Base-by-base conservation (phyloP, 2,797 vertebrate species). In the Pangasius larnaudii region DNA sequence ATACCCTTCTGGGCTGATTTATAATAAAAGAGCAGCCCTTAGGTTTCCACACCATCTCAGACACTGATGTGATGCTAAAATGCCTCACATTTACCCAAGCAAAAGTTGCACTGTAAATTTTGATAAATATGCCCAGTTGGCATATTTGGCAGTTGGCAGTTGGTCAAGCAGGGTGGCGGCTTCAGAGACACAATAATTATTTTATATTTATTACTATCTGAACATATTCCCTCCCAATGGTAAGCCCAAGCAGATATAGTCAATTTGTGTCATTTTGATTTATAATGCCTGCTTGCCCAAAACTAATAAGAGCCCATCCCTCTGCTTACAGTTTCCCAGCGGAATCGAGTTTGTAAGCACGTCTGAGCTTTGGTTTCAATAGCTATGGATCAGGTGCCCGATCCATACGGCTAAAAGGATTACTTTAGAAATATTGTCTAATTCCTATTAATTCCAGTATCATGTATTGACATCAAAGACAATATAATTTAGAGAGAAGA, bases 251-350 rank as follows among this genome's bases (percentile, higher is more conserved):
- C 91, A 91, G 88, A 91, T 93, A 90, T 94, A 92, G 94, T 92
- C 92, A 90, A 93, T 94, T 93, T 82, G 90, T 84, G 81, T 88
- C 90, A 91, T 71, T 67, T 87, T 94, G 94, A 95, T 96, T 95
- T 94, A 96, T 92, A 92, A 92, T 85, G 88, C 85, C 89, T 89
- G 74, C 87, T 72, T 85, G 88, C 82, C 85, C 89, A 94, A 95
- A 95, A 94, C 92, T 84, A 94, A 96, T 88, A 92, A 80, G 87
- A 91, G 91, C 93, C 92, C 91, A 91, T 90, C 91, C 93, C 91
- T 93, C 84, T 87, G 87, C 90, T 93, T 90, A 86, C 77, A 91
- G 93, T 94, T 93, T 93, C 94, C 94, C 88, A 93, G 91, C 77
- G 75, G 90, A 67, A 85, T 85, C 79, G 86, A 82, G 88, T 30